Evolutionary conservation across 2,888 invertebrate genomes (phyloP), one percentile per base, ranked within the genome.

Genomic region (Smittia aterrima): DNA sequence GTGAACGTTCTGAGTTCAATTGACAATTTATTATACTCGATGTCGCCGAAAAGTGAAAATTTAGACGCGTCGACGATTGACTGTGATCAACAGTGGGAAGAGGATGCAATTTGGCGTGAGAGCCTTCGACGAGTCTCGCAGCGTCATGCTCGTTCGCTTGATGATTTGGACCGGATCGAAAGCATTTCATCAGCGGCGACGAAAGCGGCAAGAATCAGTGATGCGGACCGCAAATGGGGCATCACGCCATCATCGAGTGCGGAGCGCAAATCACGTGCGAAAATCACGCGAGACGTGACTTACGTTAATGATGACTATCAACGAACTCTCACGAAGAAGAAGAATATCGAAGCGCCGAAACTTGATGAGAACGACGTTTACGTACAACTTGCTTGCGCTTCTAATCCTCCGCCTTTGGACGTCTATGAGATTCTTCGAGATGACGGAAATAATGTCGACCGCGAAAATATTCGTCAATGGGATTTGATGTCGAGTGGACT

Each of bases 391-490:
- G 85, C 84, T 62, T 70, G 75, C 16, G 75, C 75, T 47, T 13
- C 47, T 7, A 22, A 67, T 6, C 7, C 58, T 0, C 1, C 38
- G 40, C n/a, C 62, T 25, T 76, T 79, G 2, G 81, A 83, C 76
- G 79, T 82, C 1, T 83, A 83, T 74, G 83, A 83, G 77, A 82
- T 81, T 32, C 76, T 83, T 75, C 80, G 82, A 1, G 82, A 82
- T 70, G 82, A 83, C 66, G 22, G 85, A 72, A 85, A 86, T 78
- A 89, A 89, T 82, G 88, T 93, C 79, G 93, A 93, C 84, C 88
- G 93, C 78, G 93, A 93, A 84, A 93, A 91, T 78, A 86, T 93
- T 78, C 87, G 93, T 72, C 93, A 93, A 80, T 93, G 93, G 93
- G 93, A 93, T 84, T 87, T 93, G 79, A 88, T 93, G 89, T 93